These are phyloP conservation scores for Poeciliopsis infans DNA, from an alignment of 2,797 vertebrate genomes.

Conservation along the genomic window DNA sequence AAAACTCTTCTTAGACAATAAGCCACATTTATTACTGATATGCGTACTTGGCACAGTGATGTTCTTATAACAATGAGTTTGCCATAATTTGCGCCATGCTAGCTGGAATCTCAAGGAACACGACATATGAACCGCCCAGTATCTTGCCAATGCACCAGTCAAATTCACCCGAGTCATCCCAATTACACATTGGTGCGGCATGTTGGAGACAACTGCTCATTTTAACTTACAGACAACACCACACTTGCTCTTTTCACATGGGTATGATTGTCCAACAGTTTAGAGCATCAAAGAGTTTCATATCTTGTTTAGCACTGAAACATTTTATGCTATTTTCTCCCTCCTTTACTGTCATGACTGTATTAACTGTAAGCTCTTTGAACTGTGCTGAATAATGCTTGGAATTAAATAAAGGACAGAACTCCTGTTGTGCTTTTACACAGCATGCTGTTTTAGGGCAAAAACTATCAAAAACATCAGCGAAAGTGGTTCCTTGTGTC, in stretches of 20 bases:
- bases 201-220: too few relatives aligned
- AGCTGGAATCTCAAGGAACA: background rate
- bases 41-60: background rate
- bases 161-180: background rate
- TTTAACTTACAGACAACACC: background rate
- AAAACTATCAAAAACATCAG: slow-evolving; percentile 9
- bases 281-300: background rate
- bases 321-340: background rate
- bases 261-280: background rate
- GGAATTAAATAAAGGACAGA: slow-evolving; percentile 7
- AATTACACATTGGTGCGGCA: background rate
- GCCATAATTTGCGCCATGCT: background rate
- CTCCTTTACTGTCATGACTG: background rate
- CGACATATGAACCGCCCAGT: background rate
- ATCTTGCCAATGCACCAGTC: background rate
- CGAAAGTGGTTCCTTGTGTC: slow-evolving; percentile 18
- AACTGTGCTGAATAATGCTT: background rate
- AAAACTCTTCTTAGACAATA: background rate
- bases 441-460: background rate
- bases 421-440: slow-evolving; percentile 7
- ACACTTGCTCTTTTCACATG: background rate
- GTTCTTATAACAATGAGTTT: background rate
- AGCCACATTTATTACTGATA: background rate
- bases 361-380: background rate
- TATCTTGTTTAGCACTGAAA: background rate